Conservation (phyloP, 2,888 invertebrate species). For the Malacosoma neustria region DNA sequence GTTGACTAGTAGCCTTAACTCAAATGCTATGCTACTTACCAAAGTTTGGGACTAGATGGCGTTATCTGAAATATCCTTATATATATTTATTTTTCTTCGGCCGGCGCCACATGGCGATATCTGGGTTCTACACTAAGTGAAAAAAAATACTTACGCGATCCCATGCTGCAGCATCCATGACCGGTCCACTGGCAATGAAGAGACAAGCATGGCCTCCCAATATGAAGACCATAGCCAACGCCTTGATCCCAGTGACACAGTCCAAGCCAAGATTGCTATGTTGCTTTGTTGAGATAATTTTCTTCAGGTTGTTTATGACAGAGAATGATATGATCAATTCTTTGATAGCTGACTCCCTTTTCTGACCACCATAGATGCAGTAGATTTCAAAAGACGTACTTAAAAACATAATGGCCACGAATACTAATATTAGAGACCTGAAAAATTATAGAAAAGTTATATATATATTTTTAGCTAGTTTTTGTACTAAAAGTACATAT, state of each 20-base stretch:
- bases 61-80: too few species aligned
- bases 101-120: too few species aligned
- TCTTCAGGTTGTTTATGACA: constrained; percentile 72
- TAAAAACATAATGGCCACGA: constrained; percentile 49
- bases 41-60: too few species aligned
- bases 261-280: constrained; percentile 76
- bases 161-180: constrained; percentile 78
- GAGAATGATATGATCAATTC: constrained; percentile 72
- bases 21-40: too few species aligned
- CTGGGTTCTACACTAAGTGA: too few species aligned
- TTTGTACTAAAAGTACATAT: too few species aligned
- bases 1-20: too few species aligned
- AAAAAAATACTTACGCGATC: constrained; percentile 58
- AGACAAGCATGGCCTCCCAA: constrained; percentile 79
- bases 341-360: constrained; percentile 33
- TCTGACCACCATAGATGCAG: constrained; percentile 32
- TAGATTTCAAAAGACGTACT: constrained; percentile 67
- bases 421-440: constrained; percentile 64
- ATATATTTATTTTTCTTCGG: too few species aligned
- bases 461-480: too few species aligned
- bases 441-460: too few species aligned
- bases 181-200: constrained; percentile 80
- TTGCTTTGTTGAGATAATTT: constrained; percentile 73
- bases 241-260: constrained; percentile 79
- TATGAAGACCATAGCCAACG: constrained; percentile 80